Base-by-base conservation (phyloP, 2,113 vertebrate species). In the Pseudolaguvia tuberculata region DNA sequence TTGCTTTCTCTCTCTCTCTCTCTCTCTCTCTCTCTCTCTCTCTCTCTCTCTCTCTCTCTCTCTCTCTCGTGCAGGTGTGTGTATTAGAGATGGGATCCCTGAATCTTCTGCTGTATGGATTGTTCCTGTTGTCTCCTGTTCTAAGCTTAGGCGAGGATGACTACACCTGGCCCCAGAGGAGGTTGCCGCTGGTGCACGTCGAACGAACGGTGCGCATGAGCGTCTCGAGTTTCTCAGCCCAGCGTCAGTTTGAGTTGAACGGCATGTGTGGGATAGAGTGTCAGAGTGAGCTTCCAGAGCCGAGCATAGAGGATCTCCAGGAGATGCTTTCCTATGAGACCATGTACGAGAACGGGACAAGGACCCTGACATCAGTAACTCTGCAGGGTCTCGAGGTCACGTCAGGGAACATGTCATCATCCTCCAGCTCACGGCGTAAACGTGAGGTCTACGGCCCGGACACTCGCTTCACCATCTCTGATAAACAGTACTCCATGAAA, bases 381-480 rank as follows among this genome's bases (percentile, higher is more conserved):
- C 93, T 87, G 51, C 91, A 92, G 0, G 92, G 88, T 9, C 53
- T 88, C 42, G 87, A 77, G 10, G 0, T 11, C 57, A 6, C 78
- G 69, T 82, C 70, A 78, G 35, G 56, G n/a, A 89, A 87, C 31
- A n/a, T 15, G 5, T 9, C 48, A 1, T 18, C 29, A 62, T 81
- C 85, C 0, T 70, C 75, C 0, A 70, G 39, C 14, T 79, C 10
- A 0, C 90, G 97, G 15, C 90, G 55, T 53, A 94, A 90, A 81
- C 89, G 97, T 56, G 95, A 98, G 81, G 90, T 99, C 3, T 99
- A 95, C 0, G 97, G 97, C 73, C 91, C 88, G 0, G 97, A 99
- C 83, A 96, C 94, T 0, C 89, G 97, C 75, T 99, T 99, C 84
- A 97, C 93, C 83, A 99, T 99, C 83, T 84, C 92, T 0, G 93